phyloP scores from a whole-genome alignment of 2,113 vertebrate genomes.

The Dipodomys ordii region DNA sequence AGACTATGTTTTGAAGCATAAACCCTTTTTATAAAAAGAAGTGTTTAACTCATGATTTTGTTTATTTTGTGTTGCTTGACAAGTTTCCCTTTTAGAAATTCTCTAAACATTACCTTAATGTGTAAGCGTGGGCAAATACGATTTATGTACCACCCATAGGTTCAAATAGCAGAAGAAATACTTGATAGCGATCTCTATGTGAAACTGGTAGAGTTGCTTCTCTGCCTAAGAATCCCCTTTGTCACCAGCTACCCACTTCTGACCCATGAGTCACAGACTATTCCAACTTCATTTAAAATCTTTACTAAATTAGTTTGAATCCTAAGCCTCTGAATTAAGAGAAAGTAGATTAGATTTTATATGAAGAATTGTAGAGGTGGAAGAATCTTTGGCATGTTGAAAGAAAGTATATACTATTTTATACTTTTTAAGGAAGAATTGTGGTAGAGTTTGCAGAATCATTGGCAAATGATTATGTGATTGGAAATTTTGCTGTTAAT shows the following conservation, averaged over 20 bases:
- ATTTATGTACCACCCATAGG: constrained; percentile 76
- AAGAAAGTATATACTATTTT: no score
- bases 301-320: constrained; percentile 96
- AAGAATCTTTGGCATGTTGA: neutral
- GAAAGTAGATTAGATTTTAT: constrained; percentile 84
- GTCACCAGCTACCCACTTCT: constrained; percentile 95
- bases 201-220: constrained; percentile 91
- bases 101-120: constrained; percentile 62
- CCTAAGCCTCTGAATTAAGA: constrained; percentile 87
- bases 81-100: constrained; percentile 60
- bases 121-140: constrained; percentile 57
- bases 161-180: constrained; percentile 89
- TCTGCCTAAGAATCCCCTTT: constrained; percentile 92
- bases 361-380: constrained; percentile 60
- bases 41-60: neutral
- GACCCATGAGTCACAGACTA: constrained; percentile 97
- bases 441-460: constrained; percentile 24
- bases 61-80: neutral
- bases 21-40: constrained; percentile 7
- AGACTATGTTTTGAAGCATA: neutral
- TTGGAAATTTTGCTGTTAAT: neutral
- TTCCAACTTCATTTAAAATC: constrained; percentile 92
- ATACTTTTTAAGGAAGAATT: no score
- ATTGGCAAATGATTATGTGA: neutral
- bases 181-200: constrained; percentile 85